Evolutionary conservation across 1,140 invertebrate genomes (phyloP).

Genomic region (Paraescarpia echinospica): DNA sequence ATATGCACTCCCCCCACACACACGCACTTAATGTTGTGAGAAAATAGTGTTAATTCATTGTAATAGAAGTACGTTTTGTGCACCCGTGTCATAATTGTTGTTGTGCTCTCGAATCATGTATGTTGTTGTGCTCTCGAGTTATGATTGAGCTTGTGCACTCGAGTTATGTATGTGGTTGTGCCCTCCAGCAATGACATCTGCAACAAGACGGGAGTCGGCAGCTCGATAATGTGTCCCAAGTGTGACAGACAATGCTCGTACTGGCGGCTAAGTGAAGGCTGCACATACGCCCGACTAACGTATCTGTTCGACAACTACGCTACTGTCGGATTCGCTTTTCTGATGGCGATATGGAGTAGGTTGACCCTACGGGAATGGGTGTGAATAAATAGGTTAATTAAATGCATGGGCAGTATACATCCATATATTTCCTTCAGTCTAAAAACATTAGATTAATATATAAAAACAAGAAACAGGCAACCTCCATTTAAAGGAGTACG

Average conservation of each 20-base stretch:
- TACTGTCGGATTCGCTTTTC: conserved; percentile 94
- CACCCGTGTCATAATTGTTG: too few species aligned
- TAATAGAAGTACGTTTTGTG: background rate
- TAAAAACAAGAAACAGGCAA: too few species aligned
- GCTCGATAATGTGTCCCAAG: conserved; percentile 52
- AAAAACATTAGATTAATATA: too few species aligned
- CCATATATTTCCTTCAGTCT: too few species aligned
- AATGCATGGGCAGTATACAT: too few species aligned
- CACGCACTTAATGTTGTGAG: background rate
- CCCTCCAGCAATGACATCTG: conserved; percentile 27
- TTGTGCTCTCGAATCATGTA: too few species aligned
- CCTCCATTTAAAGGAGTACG: too few species aligned
- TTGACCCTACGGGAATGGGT: conserved; percentile 17
- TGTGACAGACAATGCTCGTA: conserved; percentile 71
- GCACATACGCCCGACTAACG: conserved; percentile 84
- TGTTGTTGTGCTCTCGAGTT: too few species aligned
- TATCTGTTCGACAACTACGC: conserved; percentile 96
- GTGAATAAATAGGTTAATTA: background rate
- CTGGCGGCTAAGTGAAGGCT: conserved; percentile 79
- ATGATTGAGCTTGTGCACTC: too few species aligned
- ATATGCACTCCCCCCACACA: background rate
- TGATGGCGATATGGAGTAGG: conserved; percentile 82
- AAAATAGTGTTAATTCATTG: too few species aligned
- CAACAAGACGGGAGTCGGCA: conserved; percentile 13
- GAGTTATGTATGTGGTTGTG: background rate